These are phyloP conservation scores for Coracopsis vasa DNA, from an alignment of 2,113 vertebrate species.

Conservation along the genomic window DNA sequence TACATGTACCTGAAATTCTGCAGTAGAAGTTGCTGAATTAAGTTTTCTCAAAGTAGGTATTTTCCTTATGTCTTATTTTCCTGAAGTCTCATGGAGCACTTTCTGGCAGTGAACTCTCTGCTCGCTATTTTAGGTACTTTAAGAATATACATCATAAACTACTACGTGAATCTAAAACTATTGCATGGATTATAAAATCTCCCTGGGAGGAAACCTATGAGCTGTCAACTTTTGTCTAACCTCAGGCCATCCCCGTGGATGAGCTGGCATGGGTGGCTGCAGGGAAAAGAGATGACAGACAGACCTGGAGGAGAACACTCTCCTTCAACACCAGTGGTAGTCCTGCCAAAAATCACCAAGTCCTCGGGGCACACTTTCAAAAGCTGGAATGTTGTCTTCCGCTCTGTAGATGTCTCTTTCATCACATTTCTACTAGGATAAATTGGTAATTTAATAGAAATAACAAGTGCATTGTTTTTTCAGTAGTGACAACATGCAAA, in stretches of 20 bases:
- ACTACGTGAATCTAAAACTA: not conserved
- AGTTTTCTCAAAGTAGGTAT: not conserved
- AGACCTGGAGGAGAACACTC: not conserved
- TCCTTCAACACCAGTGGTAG: not conserved
- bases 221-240: not conserved
- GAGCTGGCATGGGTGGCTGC: fast-evolving
- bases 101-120: not conserved
- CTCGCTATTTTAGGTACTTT: not conserved
- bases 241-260: not conserved
- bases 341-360: not conserved
- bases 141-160: not conserved
- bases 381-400: not conserved
- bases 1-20: not conserved
- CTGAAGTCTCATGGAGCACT: not conserved
- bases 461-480: not conserved
- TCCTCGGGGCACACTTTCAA: not conserved
- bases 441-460: not conserved
- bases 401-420: not conserved
- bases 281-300: not conserved
- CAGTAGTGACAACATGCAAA: not conserved
- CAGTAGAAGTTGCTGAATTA: not conserved
- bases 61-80: not conserved
- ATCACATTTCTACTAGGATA: not conserved
- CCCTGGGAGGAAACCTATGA: fast-evolving
- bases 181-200: not conserved